Percentiles rank a stretch among this genome's conserved stretches.
Evolutionary conservation across 2,797 vertebrate species (phyloP).

Genomic region (Sebastes hopkinsi): DNA sequence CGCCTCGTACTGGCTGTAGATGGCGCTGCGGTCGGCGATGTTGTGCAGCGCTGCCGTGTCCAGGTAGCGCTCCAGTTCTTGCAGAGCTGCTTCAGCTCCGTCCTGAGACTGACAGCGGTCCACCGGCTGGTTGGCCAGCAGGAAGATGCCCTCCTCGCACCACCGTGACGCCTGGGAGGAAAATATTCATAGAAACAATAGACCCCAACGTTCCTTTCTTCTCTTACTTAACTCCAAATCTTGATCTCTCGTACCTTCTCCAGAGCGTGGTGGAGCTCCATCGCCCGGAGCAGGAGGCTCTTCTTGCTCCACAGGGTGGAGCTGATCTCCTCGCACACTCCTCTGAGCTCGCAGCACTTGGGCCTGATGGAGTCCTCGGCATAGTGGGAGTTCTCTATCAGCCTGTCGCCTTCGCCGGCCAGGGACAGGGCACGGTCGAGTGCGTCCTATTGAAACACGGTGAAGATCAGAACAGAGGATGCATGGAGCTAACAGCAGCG

Average conservation of each 20-base stretch:
- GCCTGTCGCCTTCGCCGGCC: conserved; percentile 83
- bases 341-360: conserved; percentile 91
- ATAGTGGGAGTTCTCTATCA: conserved; percentile 91
- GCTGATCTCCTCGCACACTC: conserved; percentile 82
- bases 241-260: conserved; percentile 84
- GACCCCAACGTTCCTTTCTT: neutral
- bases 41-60: conserved; percentile 86
- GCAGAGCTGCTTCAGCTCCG: conserved; percentile 93
- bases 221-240: neutral
- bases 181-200: neutral
- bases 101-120: conserved; percentile 98
- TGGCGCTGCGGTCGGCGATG: conserved; percentile 83
- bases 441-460: conserved; percentile 77
- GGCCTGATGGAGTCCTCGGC: conserved; percentile 94
- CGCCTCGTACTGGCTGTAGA: conserved; percentile 88
- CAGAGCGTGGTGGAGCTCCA: conserved; percentile 90
- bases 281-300: conserved; percentile 83
- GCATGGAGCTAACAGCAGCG: neutral
- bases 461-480: neutral
- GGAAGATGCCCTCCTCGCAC: conserved; percentile 94
- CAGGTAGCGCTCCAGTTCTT: conserved; percentile 93
- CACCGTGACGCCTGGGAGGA: conserved; percentile 86
- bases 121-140: conserved; percentile 93
- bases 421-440: conserved; percentile 84
- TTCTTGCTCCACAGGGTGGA: conserved; percentile 79